Evolutionary conservation across 2,797 vertebrate species (phyloP), one percentile per base, ranked within the genome.

Genomic region (Centropyge bicolor): DNA sequence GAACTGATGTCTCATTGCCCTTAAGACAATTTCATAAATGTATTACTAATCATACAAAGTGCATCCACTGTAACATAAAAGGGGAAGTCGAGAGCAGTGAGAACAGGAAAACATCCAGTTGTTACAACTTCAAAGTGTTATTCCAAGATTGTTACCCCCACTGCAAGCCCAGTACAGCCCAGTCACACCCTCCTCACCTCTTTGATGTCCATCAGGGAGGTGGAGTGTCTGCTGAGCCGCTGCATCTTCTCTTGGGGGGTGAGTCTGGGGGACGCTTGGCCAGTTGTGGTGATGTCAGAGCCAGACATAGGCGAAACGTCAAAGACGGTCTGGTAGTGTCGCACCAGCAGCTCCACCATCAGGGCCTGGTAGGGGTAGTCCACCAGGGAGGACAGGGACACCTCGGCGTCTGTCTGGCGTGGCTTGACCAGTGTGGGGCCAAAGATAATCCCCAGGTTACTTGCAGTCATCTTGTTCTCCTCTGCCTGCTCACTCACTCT

Each of bases 401-500:
- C 95, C 2, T 98, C 97, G 0, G 98, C 97, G 5, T 98, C 96
- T 0, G 95, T 95, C 86, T 97, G 97, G 43, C 97, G 95, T 0
- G 97, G 97, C 80, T 97, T 97, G 61, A 99, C 95, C 80, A 99
- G 95, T 2, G 97, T 99, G 55, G 98, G 98, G 56, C 98, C 98
- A 73, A 99, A 99, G 93, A 99, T 99, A 43, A 99, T 97, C 8
- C 97, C 98, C 86, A 99, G 95, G 88, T 99, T 99, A 90, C 97
- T 98, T 13, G 97, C 95, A 0, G 96, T 98, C 98, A 99, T 99
- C 91, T 99, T 99, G 90, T 99, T 99, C 95, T 99, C 98, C 82
- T 98, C 97, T 0, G 95, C 96, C 64, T 98, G 95, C 74, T 98
- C 96, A 0, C 95, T 93, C 61, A 99, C 98, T 88, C 98, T 99